A percentile compares a stretch with the other conserved stretches of the same genome.
Conservation (phyloP, 2,797 vertebrate genomes). For the Halcyon leucocephala region DNA sequence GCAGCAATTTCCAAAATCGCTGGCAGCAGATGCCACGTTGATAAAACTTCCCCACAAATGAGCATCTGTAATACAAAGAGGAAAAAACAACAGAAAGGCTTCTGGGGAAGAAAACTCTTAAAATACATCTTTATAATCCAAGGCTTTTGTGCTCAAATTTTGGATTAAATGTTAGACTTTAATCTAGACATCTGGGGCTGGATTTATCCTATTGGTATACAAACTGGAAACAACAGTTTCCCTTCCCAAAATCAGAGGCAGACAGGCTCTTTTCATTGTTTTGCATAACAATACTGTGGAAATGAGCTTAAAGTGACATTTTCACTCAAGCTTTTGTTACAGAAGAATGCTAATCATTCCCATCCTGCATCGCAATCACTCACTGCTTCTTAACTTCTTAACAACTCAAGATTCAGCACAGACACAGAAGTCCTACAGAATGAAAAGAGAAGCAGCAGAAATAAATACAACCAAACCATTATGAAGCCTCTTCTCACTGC, state of each 20-base stretch:
- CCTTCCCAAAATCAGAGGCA: background rate
- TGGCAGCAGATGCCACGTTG: constrained; percentile 10
- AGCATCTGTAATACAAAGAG: background rate
- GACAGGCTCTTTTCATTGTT: constrained; percentile 2
- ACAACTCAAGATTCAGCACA: background rate
- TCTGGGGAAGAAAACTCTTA: background rate
- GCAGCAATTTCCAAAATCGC: background rate
- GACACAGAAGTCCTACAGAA: background rate
- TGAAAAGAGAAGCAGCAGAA: background rate
- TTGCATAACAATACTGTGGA: constrained; percentile 34
- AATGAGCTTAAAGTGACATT: constrained; percentile 44
- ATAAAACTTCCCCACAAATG: background rate
- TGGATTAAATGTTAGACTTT: constrained; percentile 7
- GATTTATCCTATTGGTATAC: background rate
- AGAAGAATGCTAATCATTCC: constrained; percentile 38
- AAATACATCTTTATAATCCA: background rate
- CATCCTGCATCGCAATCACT: constrained; percentile 28
- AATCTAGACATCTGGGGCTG: background rate
- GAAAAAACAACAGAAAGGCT: background rate
- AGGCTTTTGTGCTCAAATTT: background rate
- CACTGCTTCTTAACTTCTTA: constrained; percentile 37
- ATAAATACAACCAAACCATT: background rate
- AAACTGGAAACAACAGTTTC: background rate
- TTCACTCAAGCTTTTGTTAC: constrained; percentile 36
- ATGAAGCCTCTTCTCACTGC: background rate